Evolutionary conservation across 2,797 vertebrate species (phyloP).

Genomic region (Melanotaenia nigrans): DNA sequence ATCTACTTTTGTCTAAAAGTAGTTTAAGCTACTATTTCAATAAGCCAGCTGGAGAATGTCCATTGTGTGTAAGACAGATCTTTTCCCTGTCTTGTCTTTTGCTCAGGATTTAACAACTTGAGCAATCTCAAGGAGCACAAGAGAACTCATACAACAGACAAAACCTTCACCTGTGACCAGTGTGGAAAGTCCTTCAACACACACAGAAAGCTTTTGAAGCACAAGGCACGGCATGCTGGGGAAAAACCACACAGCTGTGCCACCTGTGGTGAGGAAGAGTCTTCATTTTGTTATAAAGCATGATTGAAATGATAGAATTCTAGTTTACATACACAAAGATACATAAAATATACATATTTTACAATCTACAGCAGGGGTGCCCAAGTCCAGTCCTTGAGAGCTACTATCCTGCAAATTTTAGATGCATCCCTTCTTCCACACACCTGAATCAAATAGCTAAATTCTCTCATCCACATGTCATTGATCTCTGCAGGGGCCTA

Average conservation of each 20-base stretch:
- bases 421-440: too few species aligned
- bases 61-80: background rate
- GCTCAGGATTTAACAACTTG: constrained; percentile 94
- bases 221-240: constrained; percentile 90
- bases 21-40: background rate
- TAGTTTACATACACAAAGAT: background rate
- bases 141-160: constrained; percentile 92
- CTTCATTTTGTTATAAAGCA: background rate
- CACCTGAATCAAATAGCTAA: too few species aligned
- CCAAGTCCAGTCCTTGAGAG: too few species aligned
- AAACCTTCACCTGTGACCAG: constrained; percentile 94
- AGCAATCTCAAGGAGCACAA: constrained; percentile 98
- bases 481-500: too few species aligned
- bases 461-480: too few species aligned
- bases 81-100: constrained; percentile 14
- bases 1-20: background rate
- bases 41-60: background rate
- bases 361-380: too few species aligned
- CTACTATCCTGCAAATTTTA: too few species aligned
- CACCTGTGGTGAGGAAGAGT: constrained; percentile 87
- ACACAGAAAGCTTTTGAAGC: constrained; percentile 93
- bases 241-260: constrained; percentile 93
- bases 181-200: constrained; percentile 98
- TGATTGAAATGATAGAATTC: background rate
- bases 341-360: background rate